Evolutionary conservation across 2,888 invertebrate species (phyloP), one percentile per base, ranked within the genome.

Genomic region (Aromia moschata): DNA sequence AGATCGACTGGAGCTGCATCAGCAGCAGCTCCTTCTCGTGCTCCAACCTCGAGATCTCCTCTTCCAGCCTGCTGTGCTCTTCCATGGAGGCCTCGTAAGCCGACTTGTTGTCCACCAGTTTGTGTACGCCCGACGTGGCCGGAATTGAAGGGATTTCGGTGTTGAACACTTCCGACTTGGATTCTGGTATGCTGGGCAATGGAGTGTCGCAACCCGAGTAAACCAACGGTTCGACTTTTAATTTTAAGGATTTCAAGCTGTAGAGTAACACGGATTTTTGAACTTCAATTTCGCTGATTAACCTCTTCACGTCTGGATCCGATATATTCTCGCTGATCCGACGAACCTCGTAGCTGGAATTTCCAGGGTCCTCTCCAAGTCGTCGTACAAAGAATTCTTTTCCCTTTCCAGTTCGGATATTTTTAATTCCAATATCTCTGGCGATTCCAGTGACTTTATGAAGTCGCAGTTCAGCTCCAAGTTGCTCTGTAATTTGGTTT

Each of bases 281-380:
- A 7, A 68, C 46, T 38, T 72, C 70, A 4, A 72, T 61, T 40
- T 71, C 70, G 47, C 70, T 58, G 7, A 71, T 40, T 12, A 72
- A 44, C 7, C 59, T 57, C 47, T 61, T 68, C 3, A 72, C 62
- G 18, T 69, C 66, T 14, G 59, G 54, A 58, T 70, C 68, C n/a
- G 67, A 64, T 2, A 67, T 37, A 5, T 55, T 38, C 9, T 54
- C 55, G 14, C 61, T 54, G 1, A 72, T 53, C 16, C 44, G 41
- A n/a, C 64, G 57, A 4, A 70, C 55, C 60, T 68, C 68, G 11
- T 58, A 46, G 1, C 68, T 51, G 5, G 69, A 67, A 15, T 60
- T 31, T 65, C 37, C 2, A 72, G 54, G 17, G 47, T 52, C 17
- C 61, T 37, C 45, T 60, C 61, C 5, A 72, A 49, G 4, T 65